phyloP scores from a whole-genome alignment of 2,888 invertebrate genomes.

The Punctoribates punctum region DNA sequence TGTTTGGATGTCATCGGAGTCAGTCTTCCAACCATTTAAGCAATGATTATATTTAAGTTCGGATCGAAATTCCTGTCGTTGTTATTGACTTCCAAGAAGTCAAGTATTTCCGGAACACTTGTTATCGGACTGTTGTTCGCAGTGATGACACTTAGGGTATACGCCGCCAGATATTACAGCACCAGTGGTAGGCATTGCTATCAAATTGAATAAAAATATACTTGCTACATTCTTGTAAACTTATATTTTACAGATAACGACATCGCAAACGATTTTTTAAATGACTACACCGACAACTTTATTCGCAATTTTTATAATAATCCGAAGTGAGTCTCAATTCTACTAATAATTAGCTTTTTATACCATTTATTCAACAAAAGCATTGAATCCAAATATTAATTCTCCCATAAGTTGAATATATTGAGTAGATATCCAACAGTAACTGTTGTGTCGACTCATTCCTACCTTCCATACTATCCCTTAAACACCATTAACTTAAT shows the following conservation, averaged over 20 bases:
- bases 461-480: no score
- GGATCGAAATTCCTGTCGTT: background rate
- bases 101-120: slow-evolving; percentile 9
- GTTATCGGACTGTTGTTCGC: slow-evolving; percentile 10
- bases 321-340: slow-evolving; percentile 11
- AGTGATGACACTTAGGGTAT: background rate
- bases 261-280: slow-evolving; percentile 19
- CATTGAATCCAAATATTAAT: no score
- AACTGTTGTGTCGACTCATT: no score
- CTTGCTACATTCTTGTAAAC: background rate
- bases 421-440: no score
- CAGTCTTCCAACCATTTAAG: slow-evolving; percentile 18
- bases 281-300: slow-evolving; percentile 18
- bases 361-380: no score
- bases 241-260: background rate
- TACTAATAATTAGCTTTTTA: background rate
- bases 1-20: background rate
- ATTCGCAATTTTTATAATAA: slow-evolving; percentile 14
- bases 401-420: no score
- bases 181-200: background rate
- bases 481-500: no score
- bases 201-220: background rate
- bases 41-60: slow-evolving; percentile 6
- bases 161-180: slow-evolving; percentile 10
- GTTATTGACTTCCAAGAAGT: slow-evolving; percentile 10